Conservation (phyloP, 2,888 invertebrate species). For the Cephus nigrinus region DNA sequence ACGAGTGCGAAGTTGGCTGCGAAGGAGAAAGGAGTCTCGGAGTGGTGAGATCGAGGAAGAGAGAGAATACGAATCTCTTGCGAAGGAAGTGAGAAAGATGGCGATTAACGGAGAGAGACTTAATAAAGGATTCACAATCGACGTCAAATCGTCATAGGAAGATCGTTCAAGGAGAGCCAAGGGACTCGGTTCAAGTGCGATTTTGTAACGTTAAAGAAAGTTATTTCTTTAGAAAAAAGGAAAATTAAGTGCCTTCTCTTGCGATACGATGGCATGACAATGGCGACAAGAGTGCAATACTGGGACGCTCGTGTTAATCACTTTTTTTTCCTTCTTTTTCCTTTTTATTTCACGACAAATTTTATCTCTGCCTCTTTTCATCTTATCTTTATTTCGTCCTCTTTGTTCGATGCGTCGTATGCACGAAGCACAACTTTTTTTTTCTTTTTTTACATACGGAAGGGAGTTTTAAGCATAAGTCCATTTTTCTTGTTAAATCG, state of each 20-base stretch:
- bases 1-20: too few species aligned
- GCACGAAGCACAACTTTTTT: constrained; percentile 10
- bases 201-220: not conserved
- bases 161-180: not conserved
- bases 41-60: not conserved
- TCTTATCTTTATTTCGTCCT: not conserved
- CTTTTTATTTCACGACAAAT: constrained; percentile 1
- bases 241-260: not conserved
- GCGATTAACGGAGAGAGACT: not conserved
- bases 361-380: not conserved
- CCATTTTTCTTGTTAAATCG: not conserved
- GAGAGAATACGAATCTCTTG: not conserved
- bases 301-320: constrained; percentile 5
- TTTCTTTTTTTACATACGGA: not conserved
- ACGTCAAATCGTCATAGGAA: not conserved
- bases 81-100: not conserved
- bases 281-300: not conserved
- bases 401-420: not conserved
- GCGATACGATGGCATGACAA: not conserved
- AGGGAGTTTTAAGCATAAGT: not conserved
- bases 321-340: not conserved
- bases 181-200: not conserved
- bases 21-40: too few species aligned
- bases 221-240: not conserved
- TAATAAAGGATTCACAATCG: not conserved